Evolutionary conservation across 1,140 invertebrate species (phyloP).

Genomic region (Lasioglossum albipes): DNA sequence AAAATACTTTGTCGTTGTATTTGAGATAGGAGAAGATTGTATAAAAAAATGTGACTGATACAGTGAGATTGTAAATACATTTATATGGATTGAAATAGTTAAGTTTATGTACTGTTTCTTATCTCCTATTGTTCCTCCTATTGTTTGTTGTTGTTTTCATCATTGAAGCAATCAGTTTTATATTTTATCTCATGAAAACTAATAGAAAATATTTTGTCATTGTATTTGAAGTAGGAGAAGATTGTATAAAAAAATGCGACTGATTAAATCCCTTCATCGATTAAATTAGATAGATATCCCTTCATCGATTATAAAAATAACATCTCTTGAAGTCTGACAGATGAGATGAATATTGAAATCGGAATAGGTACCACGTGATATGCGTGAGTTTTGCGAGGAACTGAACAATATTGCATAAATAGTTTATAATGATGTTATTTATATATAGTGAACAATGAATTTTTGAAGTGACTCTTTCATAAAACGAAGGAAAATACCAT

Average conservation of each 20-base stretch:
- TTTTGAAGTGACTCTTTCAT: background rate
- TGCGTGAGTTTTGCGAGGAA: too few species aligned
- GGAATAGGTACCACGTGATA: background rate
- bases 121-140: too few species aligned
- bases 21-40: background rate
- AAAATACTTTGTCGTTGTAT: background rate
- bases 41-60: background rate
- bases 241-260: background rate
- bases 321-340: background rate
- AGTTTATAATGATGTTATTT: background rate
- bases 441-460: background rate
- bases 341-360: background rate
- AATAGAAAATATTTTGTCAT: background rate
- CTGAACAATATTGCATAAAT: background rate
- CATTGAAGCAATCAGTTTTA: background rate
- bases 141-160: too few species aligned
- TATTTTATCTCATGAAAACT: background rate
- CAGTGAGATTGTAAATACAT: background rate
- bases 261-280: background rate
- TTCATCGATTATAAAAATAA: background rate
- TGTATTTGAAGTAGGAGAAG: background rate
- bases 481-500: background rate
- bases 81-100: background rate
- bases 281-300: background rate
- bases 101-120: too few species aligned